Evolutionary conservation across 2,113 vertebrate species (phyloP).

Genomic region (Pterophyllum scalare): DNA sequence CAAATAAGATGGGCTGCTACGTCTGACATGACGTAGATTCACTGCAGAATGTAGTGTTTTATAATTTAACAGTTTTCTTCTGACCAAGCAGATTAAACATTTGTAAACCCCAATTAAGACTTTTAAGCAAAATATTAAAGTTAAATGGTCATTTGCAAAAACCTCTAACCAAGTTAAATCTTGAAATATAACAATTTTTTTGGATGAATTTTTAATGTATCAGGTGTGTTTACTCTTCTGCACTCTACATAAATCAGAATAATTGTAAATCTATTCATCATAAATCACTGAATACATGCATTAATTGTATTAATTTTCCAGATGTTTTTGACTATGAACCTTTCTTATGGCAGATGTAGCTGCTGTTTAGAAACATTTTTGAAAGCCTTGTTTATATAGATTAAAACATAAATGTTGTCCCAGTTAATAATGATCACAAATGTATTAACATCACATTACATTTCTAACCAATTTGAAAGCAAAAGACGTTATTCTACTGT

Average conservation of each 20-base stretch:
- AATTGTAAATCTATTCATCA: neutral
- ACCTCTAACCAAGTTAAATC: neutral
- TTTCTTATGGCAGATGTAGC: neutral
- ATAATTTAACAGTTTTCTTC: rapidly evolving
- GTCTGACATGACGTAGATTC: neutral
- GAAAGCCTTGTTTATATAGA: neutral
- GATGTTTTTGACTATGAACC: neutral
- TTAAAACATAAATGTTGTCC: neutral
- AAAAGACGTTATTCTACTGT: neutral
- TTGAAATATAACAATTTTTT: neutral
- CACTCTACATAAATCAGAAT: neutral
- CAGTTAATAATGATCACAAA: neutral
- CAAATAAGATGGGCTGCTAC: neutral
- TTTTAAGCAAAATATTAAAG: neutral
- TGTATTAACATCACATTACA: neutral
- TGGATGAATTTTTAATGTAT: neutral
- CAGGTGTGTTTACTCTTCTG: neutral
- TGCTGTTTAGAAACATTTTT: neutral
- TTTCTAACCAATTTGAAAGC: neutral
- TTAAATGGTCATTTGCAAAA: neutral
- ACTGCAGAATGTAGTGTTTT: neutral
- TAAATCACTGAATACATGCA: rapidly evolving
- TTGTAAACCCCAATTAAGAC: neutral
- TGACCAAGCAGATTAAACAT: neutral
- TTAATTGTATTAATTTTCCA: neutral